Base-by-base conservation (phyloP, 2,113 vertebrate species). In the Serinus canaria region DNA sequence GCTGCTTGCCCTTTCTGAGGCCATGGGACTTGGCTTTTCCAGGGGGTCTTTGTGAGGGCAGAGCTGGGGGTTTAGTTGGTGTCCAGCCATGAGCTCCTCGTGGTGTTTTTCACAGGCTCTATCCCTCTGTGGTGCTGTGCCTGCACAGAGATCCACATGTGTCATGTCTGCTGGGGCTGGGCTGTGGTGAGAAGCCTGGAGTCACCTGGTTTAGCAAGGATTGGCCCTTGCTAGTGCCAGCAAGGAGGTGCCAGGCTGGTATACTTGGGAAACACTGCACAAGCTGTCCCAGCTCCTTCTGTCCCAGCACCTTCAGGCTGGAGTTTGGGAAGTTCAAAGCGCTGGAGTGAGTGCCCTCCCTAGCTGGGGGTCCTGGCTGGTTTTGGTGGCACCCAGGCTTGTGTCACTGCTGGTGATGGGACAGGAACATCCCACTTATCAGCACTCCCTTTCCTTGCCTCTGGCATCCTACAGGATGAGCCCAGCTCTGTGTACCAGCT, bases 191-290 rank as follows among this genome's bases (percentile, higher is more conserved):
- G 44, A 30, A 73, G 56, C 39, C 58, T 30, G 2, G 8, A 27
- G 56, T 37, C n/a, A 11, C 60, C 33, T 1, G 2, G 27, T 59
- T 50, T 64, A 47, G 5, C 0, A 1, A 7, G 55, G 59, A 46
- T 37, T 46, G 78, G 67, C 35, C 55, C n/a, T 50, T 20, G 13
- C n/a, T 41, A 69, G 16, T 58, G 52, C 78, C 24, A 9, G 0
- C 1, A 0, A 0, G 2, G 64, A 62, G n/a, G 37, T 30, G 11
- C 46, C 3, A 7, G 27, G 47, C 2, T 4, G 22, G 33, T 43
- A 19, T 75, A 56, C 11, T 20, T 11, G 9, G 30, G 73, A 66
- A 11, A 11, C 0, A 1, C 52, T 6, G 5, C 41, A 6, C 3
- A 6, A 43, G 58, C 33, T 68, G 4, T 60, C 37, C 37, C 37